Evolutionary conservation across 2,113 vertebrate genomes (phyloP).

Genomic region (Caranx ignobilis): DNA sequence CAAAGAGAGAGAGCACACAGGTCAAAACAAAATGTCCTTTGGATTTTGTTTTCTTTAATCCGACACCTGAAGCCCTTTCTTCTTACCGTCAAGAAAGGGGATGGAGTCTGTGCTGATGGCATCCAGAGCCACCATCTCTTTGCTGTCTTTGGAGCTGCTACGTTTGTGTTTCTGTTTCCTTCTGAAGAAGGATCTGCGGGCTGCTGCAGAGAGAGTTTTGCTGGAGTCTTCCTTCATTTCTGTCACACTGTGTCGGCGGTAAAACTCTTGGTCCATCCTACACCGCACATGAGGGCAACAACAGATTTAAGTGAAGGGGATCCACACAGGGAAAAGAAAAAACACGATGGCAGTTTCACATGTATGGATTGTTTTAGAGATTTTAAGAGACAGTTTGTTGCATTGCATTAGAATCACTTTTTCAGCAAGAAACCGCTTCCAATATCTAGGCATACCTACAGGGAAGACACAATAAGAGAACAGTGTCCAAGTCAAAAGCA

Average conservation of each 20-base stretch:
- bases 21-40: neutral
- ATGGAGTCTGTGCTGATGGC: constrained; percentile 96
- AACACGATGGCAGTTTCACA: neutral
- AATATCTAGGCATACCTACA: neutral
- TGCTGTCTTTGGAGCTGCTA: constrained; percentile 96
- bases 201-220: constrained; percentile 94
- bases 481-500: neutral
- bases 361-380: neutral
- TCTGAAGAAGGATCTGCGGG: constrained; percentile 96
- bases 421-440: neutral
- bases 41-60: neutral
- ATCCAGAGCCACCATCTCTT: constrained; percentile 93
- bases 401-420: neutral
- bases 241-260: constrained; percentile 94
- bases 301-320: neutral
- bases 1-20: constrained; percentile 7
- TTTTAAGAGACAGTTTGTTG: constrained; percentile 2
- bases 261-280: constrained; percentile 99
- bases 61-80: neutral
- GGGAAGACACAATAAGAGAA: neutral
- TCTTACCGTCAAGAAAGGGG: constrained; percentile 94
- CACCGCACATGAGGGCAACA: neutral
- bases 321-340: neutral
- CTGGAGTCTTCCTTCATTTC: constrained; percentile 94
- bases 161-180: constrained; percentile 97